Evolutionary conservation across 2,888 invertebrate genomes (phyloP).

Genomic region (Eupithecia subfuscata): DNA sequence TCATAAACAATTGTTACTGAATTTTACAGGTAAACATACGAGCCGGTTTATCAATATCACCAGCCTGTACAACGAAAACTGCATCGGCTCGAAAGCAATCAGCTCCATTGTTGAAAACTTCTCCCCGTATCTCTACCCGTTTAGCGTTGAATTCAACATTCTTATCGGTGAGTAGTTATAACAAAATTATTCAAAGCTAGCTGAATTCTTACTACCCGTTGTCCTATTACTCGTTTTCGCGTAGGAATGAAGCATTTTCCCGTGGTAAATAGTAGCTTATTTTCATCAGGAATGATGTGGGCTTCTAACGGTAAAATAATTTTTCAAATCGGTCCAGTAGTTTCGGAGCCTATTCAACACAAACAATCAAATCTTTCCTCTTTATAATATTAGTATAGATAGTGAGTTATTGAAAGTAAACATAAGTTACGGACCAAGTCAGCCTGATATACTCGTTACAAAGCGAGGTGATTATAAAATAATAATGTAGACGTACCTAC

Average conservation of each 20-base stretch:
- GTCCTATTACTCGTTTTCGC: too few relatives aligned
- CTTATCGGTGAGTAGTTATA: constrained; percentile 83
- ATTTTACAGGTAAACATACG: constrained; percentile 31
- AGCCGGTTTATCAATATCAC: constrained; percentile 66
- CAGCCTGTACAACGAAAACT: constrained; percentile 70
- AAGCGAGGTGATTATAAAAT: background rate
- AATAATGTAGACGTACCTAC: background rate
- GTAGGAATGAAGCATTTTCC: too few relatives aligned
- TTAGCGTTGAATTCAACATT: constrained; percentile 91
- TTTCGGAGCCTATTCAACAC: too few relatives aligned
- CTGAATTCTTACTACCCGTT: too few relatives aligned
- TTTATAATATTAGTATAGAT: too few relatives aligned
- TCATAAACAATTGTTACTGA: background rate
- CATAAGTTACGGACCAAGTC: background rate
- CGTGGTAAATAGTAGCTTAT: too few relatives aligned
- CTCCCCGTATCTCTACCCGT: constrained; percentile 91
- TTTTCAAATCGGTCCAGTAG: too few relatives aligned
- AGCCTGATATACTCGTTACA: background rate
- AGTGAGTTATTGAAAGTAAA: background rate
- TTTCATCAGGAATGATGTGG: too few relatives aligned
- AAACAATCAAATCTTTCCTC: too few relatives aligned
- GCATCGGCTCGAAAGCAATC: constrained; percentile 75
- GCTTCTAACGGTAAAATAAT: too few relatives aligned
- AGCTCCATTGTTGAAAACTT: constrained; percentile 83
- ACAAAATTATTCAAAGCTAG: background rate